These are phyloP conservation scores for Dinocampus coccinellae DNA, from an alignment of 2,888 invertebrate genomes.

Conservation along the genomic window DNA sequence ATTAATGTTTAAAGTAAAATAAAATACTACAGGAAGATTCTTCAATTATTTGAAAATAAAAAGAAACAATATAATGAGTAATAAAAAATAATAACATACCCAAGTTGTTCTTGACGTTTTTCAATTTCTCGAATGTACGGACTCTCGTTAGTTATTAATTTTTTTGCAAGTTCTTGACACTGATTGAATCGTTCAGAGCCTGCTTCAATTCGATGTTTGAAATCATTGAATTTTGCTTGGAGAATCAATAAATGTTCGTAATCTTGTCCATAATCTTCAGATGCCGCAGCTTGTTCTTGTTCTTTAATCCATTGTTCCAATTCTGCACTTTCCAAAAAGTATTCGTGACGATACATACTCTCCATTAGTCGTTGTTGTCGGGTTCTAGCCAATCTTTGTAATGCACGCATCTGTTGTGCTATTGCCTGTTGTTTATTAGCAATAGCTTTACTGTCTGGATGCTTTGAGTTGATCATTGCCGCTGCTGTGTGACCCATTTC, in stretches of 20 bases:
- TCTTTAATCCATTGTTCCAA: slow-evolving; percentile 94
- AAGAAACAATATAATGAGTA: too few species aligned
- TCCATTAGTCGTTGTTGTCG: slow-evolving; percentile 91
- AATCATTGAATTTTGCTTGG: slow-evolving; percentile 92
- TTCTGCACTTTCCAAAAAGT: slow-evolving; percentile 90
- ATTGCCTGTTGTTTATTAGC: slow-evolving; percentile 81
- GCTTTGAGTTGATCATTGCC: slow-evolving; percentile 83
- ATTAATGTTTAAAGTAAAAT: neutral
- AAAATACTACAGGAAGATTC: too few species aligned
- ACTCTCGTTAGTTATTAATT: slow-evolving; percentile 86
- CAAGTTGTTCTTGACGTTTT: slow-evolving; percentile 86
- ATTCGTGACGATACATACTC: slow-evolving; percentile 91
- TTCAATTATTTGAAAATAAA: too few species aligned
- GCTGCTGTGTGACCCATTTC: slow-evolving; percentile 93
- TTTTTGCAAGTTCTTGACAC: slow-evolving; percentile 91
- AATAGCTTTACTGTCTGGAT: slow-evolving; percentile 88
- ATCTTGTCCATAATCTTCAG: slow-evolving; percentile 95
- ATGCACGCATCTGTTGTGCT: slow-evolving; percentile 81
- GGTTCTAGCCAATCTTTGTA: slow-evolving; percentile 84
- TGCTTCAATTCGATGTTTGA: slow-evolving; percentile 90
- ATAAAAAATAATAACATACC: slow-evolving; percentile 72
- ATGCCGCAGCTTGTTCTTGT: slow-evolving; percentile 88
- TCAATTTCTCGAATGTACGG: slow-evolving; percentile 89
- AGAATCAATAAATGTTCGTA: slow-evolving; percentile 90
- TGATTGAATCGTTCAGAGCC: slow-evolving; percentile 92